Evolutionary conservation across 64 coral and sea anemone species (phyloP), one percentile per base, ranked within the genome.

Genomic region (Porites australiensis): DNA sequence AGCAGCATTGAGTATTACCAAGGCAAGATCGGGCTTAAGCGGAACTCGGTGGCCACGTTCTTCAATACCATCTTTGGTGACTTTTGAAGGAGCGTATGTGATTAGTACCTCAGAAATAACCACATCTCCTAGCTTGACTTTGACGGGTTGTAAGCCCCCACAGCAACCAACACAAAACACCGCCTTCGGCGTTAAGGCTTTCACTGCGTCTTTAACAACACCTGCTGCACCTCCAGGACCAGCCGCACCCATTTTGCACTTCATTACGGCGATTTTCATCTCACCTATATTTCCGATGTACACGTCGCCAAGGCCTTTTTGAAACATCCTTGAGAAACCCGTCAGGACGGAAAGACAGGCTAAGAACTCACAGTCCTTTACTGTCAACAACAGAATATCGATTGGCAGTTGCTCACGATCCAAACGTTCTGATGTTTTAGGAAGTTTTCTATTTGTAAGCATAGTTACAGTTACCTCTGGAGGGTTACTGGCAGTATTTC

Each of bases 381-480:
- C 83, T 0, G 83, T 86, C 18, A 86, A n/a, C 18, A 86, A 58
- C 15, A 86, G 5, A 70, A 86, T 15, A 21, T 86, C 83, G 19
- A 73, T 53, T 2, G 83, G 83, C 2, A 53, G 47, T 15, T 50
- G 3, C 3, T 43, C 64, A 86, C 55, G 47, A 21, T 51, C 13
- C 83, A 12, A 86, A 16, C 5, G 64, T 44, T 5, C 10, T 44
- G 13, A 44, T 16, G 1, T 13, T 82, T 8, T 44, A 12, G 55
- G 79, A 27, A 82, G 79, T 16, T 82, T 0, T 13, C 13, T 3
- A 8, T 21, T 54, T 13, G 58, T 55, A 8, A 37, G 23, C 20
- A 43, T 2, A 0, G 2, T 0, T 0, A 59, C n/a, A 44, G 13
- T 8, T 1, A 79, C 10, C 53, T 79, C 22, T 59, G 77, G 77